These are phyloP conservation scores for Salticus scenicus DNA, from an alignment of 2,888 invertebrate species.

Conservation along the genomic window DNA sequence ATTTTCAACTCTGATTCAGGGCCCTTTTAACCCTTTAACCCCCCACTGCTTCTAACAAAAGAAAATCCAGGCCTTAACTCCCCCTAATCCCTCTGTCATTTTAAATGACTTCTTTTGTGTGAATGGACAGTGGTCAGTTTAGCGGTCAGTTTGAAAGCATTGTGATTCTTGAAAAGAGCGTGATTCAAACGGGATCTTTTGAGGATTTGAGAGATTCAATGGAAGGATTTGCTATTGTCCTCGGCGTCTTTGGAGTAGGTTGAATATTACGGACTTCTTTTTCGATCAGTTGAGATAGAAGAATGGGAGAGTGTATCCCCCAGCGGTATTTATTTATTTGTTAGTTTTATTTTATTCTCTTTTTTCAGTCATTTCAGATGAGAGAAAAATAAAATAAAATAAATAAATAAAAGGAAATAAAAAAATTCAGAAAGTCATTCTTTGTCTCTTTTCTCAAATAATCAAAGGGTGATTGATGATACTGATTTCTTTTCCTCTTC, in stretches of 20 bases:
- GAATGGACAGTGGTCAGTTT: constrained; percentile 30
- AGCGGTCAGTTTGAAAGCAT: constrained; percentile 38
- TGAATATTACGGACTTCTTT: background rate
- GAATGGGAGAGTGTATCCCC: background rate
- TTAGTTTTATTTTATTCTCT: too few relatives aligned
- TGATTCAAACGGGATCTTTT: background rate
- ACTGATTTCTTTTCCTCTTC: too few relatives aligned
- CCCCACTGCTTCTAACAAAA: background rate
- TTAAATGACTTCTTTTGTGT: constrained; percentile 42
- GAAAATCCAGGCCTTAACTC: background rate
- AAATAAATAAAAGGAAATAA: too few relatives aligned
- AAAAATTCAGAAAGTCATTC: too few relatives aligned
- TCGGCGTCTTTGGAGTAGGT: background rate
- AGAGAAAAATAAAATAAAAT: too few relatives aligned
- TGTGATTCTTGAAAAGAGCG: constrained; percentile 16
- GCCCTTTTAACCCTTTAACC: background rate
- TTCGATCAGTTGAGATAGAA: background rate
- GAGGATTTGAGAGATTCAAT: background rate
- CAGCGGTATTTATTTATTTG: background rate
- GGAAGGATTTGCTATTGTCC: background rate
- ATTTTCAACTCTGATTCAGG: background rate
- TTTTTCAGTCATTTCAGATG: too few relatives aligned
- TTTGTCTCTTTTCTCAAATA: too few relatives aligned
- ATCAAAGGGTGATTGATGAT: too few relatives aligned
- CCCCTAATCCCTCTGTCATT: constrained; percentile 14